These are phyloP conservation scores for Euschistus heros DNA, from an alignment of 1,140 invertebrate genomes.

Conservation along the genomic window DNA sequence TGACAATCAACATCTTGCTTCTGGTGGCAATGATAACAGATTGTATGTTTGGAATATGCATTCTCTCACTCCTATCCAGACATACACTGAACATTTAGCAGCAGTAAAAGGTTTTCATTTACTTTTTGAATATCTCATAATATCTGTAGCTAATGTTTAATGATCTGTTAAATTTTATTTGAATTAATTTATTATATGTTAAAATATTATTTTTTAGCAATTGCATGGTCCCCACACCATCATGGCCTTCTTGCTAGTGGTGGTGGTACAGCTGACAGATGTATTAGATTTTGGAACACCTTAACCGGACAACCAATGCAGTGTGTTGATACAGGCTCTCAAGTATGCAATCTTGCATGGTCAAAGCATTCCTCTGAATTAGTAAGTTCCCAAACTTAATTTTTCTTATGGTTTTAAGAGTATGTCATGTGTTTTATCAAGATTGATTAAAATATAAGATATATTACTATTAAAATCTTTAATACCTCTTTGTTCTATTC, in stretches of 20 bases:
- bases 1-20: slow-evolving; percentile 94
- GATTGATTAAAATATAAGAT: too few relatives aligned
- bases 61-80: slow-evolving; percentile 79
- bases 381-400: slow-evolving; percentile 42
- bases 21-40: slow-evolving; percentile 98
- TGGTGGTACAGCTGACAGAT: slow-evolving; percentile 96
- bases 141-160: too few relatives aligned
- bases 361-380: slow-evolving; percentile 97
- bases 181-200: too few relatives aligned
- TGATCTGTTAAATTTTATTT: too few relatives aligned
- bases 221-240: slow-evolving; percentile 99
- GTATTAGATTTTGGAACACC: slow-evolving; percentile 98
- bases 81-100: slow-evolving; percentile 94
- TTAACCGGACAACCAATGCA: slow-evolving; percentile 98
- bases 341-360: slow-evolving; percentile 97
- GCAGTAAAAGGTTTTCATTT: slow-evolving; percentile 72
- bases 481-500: too few relatives aligned
- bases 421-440: too few relatives aligned
- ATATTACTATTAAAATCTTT: too few relatives aligned
- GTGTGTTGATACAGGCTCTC: slow-evolving; percentile 88
- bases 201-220: slow-evolving; percentile 49
- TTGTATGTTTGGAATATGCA: slow-evolving; percentile 96
- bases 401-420: background rate
- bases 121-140: background rate
- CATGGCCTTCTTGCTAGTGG: slow-evolving; percentile 95